Evolutionary conservation across 2,888 invertebrate genomes (phyloP), one percentile per base, ranked within the genome.

Genomic region (Cantharis nigra): DNA sequence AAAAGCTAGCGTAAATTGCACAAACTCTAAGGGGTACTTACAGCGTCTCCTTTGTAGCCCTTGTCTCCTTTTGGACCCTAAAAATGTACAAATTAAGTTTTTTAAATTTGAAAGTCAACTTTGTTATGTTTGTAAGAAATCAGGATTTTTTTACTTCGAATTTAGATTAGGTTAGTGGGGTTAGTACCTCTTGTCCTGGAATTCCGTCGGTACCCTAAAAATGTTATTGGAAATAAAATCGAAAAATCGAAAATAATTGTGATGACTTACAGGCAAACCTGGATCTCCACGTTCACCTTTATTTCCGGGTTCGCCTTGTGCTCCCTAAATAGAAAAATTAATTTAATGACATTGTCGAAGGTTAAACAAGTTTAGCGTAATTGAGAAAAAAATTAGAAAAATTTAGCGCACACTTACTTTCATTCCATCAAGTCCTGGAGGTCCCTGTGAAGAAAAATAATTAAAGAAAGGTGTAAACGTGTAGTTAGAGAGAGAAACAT

Each of bases 251-350:
- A 76, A n/a, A 63, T 23, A 18, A 28, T 9, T 76, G 16, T 14
- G 69, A 33, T 26, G 14, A 93, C 95, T 92, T 93, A 97, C 97
- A 87, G 97, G 97, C 86, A 97, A 91, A 86, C 97, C 97, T 82
- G 97, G 96, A 90, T 97, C 97, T 72, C 97, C 97, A 81, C 97
- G 92, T 90, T 97, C 97, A 83, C 97, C 97, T 90, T 97, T 97
- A 86, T 92, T 93, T 83, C 97, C 97, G 74, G 95, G 95, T 89
- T 97, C 97, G 83, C 97, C 97, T 90, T 96, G 95, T 83, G 96
- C 97, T 83, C 97, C 97, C 96, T 97, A 88, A 76, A 87, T 85
- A 82, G 81, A 82, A 72, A 79, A 67, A 33, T 16, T n/a, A 77
- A 81, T 70, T 74, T 67, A 28, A 65, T 18, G 14, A 28, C 2